A percentile compares a stretch with the other conserved stretches of the same genome.
phyloP scores from a whole-genome alignment of 1,140 invertebrate genomes.

The Brachionus sp. region DNA sequence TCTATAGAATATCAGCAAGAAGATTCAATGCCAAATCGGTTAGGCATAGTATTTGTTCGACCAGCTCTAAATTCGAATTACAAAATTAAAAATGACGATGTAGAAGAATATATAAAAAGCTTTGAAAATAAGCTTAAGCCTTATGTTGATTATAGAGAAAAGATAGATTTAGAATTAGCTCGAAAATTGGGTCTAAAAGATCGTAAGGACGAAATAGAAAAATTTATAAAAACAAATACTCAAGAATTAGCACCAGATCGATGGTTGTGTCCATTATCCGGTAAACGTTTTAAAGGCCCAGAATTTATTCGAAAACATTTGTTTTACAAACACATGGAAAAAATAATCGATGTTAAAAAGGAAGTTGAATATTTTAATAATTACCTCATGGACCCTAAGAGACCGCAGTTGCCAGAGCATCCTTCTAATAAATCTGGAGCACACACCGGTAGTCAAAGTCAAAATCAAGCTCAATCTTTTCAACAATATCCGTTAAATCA shows the following conservation, averaged over 20 bases:
- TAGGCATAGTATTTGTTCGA: conserved; percentile 94
- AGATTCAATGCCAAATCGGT: conserved; percentile 98
- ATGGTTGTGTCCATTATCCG: conserved; percentile 95
- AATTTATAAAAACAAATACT: conserved; percentile 60
- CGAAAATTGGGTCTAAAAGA: conserved; percentile 35
- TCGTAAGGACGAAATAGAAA: conserved; percentile 33
- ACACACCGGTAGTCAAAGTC: background rate
- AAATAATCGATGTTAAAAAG: conserved; percentile 90
- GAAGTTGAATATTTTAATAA: conserved; percentile 97
- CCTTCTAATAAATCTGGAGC: conserved; percentile 64
- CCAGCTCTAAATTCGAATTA: background rate
- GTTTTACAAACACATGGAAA: conserved; percentile 92
- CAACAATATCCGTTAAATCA: background rate
- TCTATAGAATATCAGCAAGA: conserved; percentile 98
- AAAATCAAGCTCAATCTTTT: background rate
- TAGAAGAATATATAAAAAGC: background rate
- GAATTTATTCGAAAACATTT: conserved; percentile 99
- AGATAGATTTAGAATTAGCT: background rate
- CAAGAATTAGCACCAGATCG: conserved; percentile 94
- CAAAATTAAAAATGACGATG: background rate
- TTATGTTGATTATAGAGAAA: conserved; percentile 23
- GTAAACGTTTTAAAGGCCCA: conserved; percentile 98
- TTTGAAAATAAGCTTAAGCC: conserved; percentile 27
- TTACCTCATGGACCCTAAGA: conserved; percentile 87
- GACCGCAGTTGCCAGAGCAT: conserved; percentile 86